Conservation (phyloP, 2,888 invertebrate species). For the Arctia plantaginis region DNA sequence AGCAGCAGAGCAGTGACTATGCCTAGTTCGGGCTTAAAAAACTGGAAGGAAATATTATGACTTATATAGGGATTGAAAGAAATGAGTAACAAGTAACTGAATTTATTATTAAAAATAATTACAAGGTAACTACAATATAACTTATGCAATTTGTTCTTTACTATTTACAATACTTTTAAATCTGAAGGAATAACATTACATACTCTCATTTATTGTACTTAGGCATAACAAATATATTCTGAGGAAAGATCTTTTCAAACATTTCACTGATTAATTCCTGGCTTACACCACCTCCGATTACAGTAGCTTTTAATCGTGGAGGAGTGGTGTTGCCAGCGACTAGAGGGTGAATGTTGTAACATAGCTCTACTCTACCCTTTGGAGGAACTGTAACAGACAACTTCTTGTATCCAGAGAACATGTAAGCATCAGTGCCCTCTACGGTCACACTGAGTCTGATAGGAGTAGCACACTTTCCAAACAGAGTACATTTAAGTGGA, state of each 20-base stretch:
- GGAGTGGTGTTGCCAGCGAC: conserved; percentile 91
- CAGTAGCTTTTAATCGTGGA: conserved; percentile 86
- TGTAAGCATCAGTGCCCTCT: conserved; percentile 95
- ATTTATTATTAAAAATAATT: conserved; percentile 76
- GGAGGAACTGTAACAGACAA: conserved; percentile 88
- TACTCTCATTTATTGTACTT: conserved; percentile 82
- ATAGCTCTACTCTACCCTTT: conserved; percentile 86
- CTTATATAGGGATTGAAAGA: neutral
- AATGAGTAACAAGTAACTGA: conserved; percentile 72
- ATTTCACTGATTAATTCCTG: conserved; percentile 79
- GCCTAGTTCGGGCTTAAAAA: no score
- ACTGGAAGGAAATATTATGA: no score
- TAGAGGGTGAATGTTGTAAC: conserved; percentile 93
- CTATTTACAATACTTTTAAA: conserved; percentile 74
- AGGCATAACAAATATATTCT: conserved; percentile 85
- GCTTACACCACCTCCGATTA: conserved; percentile 75
- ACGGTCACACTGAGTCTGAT: conserved; percentile 91
- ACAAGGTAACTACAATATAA: conserved; percentile 76
- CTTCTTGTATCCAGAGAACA: conserved; percentile 98
- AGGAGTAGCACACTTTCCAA: conserved; percentile 90
- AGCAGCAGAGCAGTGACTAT: no score
- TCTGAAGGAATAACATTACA: conserved; percentile 58
- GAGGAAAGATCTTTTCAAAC: conserved; percentile 82
- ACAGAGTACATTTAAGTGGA: conserved; percentile 89
- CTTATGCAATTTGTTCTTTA: conserved; percentile 76